Evolutionary conservation across 2,113 vertebrate genomes (phyloP), one percentile per base, ranked within the genome.

Genomic region (Chaenogobius annularis): DNA sequence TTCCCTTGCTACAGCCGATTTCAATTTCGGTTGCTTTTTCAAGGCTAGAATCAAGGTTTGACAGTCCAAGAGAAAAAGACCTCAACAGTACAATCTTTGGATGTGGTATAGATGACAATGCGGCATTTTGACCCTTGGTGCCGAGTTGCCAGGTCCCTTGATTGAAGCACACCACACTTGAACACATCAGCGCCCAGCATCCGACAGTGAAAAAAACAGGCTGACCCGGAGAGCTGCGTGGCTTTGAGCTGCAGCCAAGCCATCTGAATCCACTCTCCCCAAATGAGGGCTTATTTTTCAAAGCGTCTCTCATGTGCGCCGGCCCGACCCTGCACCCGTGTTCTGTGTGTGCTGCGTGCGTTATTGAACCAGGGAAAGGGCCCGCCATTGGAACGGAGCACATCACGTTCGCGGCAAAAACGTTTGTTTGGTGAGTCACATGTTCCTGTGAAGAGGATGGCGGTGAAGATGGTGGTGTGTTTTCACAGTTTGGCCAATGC

Each of bases 241-340:
- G 84, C 91, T 93, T 93, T 93, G 92, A 92, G 92, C 88, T 67
- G 66, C 20, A 87, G 92, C 93, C 93, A 93, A 93, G 77, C 91
- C 93, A 93, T 93, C 93, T 94, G 93, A 94, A 93, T 93, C 92
- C 93, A 94, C 93, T 93, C 93, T 92, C 83, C 87, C 87, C 91
- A 92, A 93, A 92, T 91, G 90, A 92, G 91, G 85, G 90, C 92
- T 93, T 91, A 90, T 86, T 90, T 92, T 93, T 93, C 92, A 94
- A 93, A 93, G 92, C 78, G 66, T 81, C 83, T 87, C 86, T 79
- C 70, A 81, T 85, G 88, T 87, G 89, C 79, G 85, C 86, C 79
- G 79, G 87, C 75, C 17, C 85, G 83, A 90, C 85, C 81, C 86
- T 78, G 86, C 88, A 88, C 82, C 67, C 80, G 67, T 79, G 90